Evolutionary conservation across 2,113 vertebrate genomes (phyloP), one percentile per base, ranked within the genome.

Genomic region (Phrynocephalus versicolor): DNA sequence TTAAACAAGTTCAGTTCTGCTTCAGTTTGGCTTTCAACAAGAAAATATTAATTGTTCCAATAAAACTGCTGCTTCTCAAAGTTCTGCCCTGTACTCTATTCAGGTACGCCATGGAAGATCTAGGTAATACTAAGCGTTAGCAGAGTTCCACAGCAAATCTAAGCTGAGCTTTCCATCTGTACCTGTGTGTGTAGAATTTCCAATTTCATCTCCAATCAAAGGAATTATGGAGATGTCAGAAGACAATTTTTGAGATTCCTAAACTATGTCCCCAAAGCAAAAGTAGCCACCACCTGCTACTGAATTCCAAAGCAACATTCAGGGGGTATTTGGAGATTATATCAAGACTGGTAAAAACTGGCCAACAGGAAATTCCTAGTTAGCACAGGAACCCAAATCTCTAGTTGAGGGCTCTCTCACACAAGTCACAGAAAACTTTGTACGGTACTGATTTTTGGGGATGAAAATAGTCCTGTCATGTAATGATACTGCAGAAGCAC

Each of bases 71-170:
- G 3, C 9, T 14, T 35, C n/a, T 79, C 25, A 73, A 71, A 12
- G 14, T 79, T 79, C 78, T 72, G 21, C 9, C 39, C 18, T 41
- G 19, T 70, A 33, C 79, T 65, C 9, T 39, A 51, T 82, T 87
- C 37, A 0, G 12, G 69, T 57, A 23, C 3, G 19, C 58, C 27
- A 67, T 8, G 30, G 8, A n/a, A 0, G 10, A 72, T 51, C 23
- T 71, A 81, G 81, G 45, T 51, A 51, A 10, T 5, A 55, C 0
- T 0, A 0, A 0, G 35, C 67, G 23, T 37, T 62, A 45, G 76
- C 0, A 0, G 69, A 35, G 51, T 69, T 39, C 10, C 25, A 78
- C 19, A 72, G 23, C 30, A 83, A 55, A 64, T 87, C 81, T 83
- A 83, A 83, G 14, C 2, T 6, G 51, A 37, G 37, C 0, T 85